Percentiles rank a stretch among this genome's conserved stretches.
Evolutionary conservation across 2,113 vertebrate genomes (phyloP).

Genomic region (Myodes glareolus): DNA sequence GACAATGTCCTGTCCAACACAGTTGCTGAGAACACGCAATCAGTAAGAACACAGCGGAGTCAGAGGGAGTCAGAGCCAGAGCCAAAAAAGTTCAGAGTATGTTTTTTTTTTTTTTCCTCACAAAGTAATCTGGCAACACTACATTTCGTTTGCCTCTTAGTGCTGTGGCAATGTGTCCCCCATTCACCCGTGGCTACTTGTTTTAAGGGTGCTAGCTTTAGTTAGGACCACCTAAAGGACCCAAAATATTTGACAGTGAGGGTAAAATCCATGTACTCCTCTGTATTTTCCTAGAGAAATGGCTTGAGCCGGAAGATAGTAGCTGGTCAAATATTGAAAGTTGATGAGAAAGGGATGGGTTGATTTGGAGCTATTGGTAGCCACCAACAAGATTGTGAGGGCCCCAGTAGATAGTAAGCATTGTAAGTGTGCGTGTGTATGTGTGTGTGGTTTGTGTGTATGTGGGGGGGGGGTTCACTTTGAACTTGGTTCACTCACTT

Average conservation of each 20-base stretch:
- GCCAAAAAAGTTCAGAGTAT: neutral
- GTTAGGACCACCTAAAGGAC: neutral
- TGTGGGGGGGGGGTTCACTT: neutral
- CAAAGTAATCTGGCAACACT: neutral
- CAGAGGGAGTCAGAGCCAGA: neutral
- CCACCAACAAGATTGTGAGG: neutral
- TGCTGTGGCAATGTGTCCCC: neutral
- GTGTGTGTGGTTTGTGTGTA: neutral
- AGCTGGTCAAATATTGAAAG: conserved; percentile 39
- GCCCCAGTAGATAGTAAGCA: neutral
- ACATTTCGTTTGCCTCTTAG: neutral
- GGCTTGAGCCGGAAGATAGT: neutral
- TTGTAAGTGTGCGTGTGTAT: neutral
- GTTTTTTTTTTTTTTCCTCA: neutral
- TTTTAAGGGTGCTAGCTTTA: neutral
- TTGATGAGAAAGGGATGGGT: neutral
- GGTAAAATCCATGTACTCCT: neutral
- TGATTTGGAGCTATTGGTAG: neutral
- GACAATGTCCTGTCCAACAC: conserved; percentile 6
- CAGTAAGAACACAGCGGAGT: neutral
- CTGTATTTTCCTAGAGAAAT: conserved; percentile 6
- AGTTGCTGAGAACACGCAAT: conserved; percentile 9
- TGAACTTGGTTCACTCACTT: neutral
- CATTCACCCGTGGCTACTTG: neutral
- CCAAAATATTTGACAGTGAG: neutral